Evolutionary conservation across 2,113 vertebrate species (phyloP).

Genomic region (Anguilla rostrata): DNA sequence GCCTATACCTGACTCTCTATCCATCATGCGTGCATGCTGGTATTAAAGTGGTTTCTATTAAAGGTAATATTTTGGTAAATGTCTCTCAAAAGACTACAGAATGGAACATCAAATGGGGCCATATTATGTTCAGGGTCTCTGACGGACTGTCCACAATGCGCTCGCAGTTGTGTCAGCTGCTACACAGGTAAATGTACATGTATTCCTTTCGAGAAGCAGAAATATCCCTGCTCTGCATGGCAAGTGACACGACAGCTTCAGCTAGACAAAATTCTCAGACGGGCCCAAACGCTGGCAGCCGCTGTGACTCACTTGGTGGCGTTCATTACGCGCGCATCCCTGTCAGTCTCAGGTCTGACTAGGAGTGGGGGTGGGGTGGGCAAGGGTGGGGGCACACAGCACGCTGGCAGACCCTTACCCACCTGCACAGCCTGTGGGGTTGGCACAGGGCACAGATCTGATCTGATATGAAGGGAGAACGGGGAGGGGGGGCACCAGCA

Average conservation of each 20-base stretch:
- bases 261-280: no score
- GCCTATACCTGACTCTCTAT: background rate
- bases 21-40: background rate
- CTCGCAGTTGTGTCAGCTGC: background rate
- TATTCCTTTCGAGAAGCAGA: background rate
- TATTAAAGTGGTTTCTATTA: background rate
- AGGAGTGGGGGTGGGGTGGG: background rate
- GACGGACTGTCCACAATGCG: background rate
- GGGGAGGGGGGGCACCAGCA: background rate
- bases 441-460: background rate
- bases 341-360: background rate
- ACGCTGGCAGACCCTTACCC: background rate
- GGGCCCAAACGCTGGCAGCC: background rate
- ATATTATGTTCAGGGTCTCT: background rate
- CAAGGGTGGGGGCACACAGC: background rate
- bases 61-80: background rate
- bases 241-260: no score
- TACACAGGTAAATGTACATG: background rate
- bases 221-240: no score
- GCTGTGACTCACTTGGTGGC: background rate
- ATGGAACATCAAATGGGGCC: background rate
- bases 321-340: background rate
- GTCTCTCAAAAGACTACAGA: background rate
- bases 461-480: background rate
- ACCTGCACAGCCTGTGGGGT: constrained; percentile 4